These are phyloP conservation scores for Belgica antarctica DNA, from an alignment of 2,888 invertebrate species.

Conservation along the genomic window DNA sequence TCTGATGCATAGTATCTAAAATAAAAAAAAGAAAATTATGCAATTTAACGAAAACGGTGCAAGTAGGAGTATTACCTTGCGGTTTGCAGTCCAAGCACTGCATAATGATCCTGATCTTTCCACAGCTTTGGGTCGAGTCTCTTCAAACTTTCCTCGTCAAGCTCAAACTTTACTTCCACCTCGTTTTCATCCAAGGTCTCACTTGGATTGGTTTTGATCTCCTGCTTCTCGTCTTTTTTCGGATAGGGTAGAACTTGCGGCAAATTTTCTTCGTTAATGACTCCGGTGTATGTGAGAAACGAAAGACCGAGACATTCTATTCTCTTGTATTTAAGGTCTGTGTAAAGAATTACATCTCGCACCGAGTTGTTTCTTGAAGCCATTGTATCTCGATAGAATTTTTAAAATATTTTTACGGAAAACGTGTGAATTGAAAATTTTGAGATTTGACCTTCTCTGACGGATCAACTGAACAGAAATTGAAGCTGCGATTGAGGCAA, in stretches of 20 bases:
- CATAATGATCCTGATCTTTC: conserved; percentile 98
- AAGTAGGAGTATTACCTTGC: conserved; percentile 48
- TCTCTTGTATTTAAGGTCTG: conserved; percentile 39
- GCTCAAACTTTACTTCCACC: conserved; percentile 60
- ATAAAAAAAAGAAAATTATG: background rate
- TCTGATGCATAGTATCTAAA: conserved; percentile 82
- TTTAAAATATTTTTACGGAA: too few relatives aligned
- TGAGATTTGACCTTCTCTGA: too few relatives aligned
- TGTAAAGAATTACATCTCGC: conserved; percentile 36
- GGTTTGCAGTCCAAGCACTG: conserved; percentile 84
- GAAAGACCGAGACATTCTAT: conserved; percentile 31
- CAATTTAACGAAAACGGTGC: background rate
- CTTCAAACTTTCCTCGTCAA: conserved; percentile 78
- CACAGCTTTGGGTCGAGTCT: conserved; percentile 93
- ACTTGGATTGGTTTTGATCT: background rate
- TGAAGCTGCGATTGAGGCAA: too few relatives aligned
- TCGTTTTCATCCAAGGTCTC: conserved; percentile 45
- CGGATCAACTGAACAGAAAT: too few relatives aligned
- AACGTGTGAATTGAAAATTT: conserved; percentile 18
- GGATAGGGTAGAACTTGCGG: conserved; percentile 30
- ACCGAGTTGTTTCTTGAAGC: too few relatives aligned
- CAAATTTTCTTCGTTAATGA: conserved; percentile 40
- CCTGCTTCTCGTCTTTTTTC: background rate
- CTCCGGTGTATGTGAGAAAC: conserved; percentile 31
- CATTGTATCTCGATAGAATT: too few relatives aligned